Evolutionary conservation across 2,797 vertebrate species (phyloP).

Genomic region (Harpagifer antarcticus): DNA sequence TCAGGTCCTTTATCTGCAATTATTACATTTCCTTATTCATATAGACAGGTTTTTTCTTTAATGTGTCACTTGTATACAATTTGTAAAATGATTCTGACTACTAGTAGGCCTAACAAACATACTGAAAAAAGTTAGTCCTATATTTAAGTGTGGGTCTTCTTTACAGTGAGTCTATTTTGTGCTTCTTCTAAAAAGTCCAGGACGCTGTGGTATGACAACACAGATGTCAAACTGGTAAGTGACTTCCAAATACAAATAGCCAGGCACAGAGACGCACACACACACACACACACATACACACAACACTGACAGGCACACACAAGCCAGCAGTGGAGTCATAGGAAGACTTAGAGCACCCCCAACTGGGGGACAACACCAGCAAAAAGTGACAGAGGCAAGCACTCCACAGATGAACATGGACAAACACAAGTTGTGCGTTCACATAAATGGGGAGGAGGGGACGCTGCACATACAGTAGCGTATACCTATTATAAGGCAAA

Average conservation of each 20-base stretch:
- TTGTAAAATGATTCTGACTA: background rate
- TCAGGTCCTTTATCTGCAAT: too few relatives aligned
- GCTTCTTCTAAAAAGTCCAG: constrained; percentile 25
- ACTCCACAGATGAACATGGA: constrained; percentile 17
- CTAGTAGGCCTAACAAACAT: background rate
- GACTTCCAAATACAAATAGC: constrained; percentile 24
- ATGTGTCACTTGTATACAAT: too few relatives aligned
- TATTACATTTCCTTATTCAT: too few relatives aligned
- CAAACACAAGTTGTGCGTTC: constrained; percentile 34
- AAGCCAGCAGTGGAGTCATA: constrained; percentile 39
- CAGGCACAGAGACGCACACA: constrained; percentile 7
- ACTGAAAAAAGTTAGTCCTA: background rate
- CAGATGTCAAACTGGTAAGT: constrained; percentile 33
- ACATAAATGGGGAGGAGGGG: constrained; percentile 18
- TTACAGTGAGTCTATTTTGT: too few relatives aligned
- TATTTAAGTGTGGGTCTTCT: background rate
- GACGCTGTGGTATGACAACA: constrained; percentile 27
- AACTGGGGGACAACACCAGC: constrained; percentile 61
- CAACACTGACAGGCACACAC: background rate
- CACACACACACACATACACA: constrained; percentile 19
- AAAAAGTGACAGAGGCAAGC: constrained; percentile 21
- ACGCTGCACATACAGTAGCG: constrained; percentile 33
- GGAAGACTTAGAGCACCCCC: constrained; percentile 80
- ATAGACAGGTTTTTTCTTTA: too few relatives aligned
- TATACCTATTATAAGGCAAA: constrained; percentile 46